Evolutionary conservation across 2,797 vertebrate genomes (phyloP).

Genomic region (Pangasius sanitwongsei): DNA sequence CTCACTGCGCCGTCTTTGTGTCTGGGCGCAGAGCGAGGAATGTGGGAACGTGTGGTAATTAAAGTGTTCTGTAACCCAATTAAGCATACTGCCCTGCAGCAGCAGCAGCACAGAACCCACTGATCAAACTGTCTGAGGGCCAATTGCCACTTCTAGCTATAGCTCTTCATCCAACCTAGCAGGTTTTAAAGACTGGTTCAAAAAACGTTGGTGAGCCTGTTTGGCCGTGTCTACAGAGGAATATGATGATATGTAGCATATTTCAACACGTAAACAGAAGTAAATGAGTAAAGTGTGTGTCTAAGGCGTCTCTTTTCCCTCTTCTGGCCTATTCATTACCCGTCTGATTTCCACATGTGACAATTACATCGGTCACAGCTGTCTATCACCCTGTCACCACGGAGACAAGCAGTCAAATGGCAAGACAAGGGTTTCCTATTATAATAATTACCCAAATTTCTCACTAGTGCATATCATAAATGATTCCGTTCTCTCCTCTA

Average conservation of each 20-base stretch:
- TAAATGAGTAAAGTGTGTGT: constrained; percentile 68
- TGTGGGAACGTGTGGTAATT: constrained; percentile 76
- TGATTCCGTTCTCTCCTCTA: not conserved
- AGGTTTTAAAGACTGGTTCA: constrained; percentile 30
- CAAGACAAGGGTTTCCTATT: constrained; percentile 1
- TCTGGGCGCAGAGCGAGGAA: constrained; percentile 63
- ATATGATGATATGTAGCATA: constrained; percentile 43
- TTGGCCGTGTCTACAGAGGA: constrained; percentile 40
- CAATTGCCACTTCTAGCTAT: not conserved
- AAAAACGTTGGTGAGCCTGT: constrained; percentile 22
- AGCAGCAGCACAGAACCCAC: constrained; percentile 11
- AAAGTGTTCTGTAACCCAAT: constrained; percentile 78
- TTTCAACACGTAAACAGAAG: constrained; percentile 63
- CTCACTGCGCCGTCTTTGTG: constrained; percentile 64
- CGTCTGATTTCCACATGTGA: constrained; percentile 71
- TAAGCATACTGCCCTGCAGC: constrained; percentile 61
- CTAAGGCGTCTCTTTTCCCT: constrained; percentile 56
- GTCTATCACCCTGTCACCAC: constrained; percentile 48
- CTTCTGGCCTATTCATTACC: constrained; percentile 71
- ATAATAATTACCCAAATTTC: not conserved
- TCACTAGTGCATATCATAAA: not conserved
- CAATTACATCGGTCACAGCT: constrained; percentile 70
- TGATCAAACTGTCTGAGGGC: constrained; percentile 30
- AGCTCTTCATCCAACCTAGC: constrained; percentile 31
- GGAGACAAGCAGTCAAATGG: constrained; percentile 38